phyloP scores from a whole-genome alignment of 2,888 invertebrate species.

The Rotaria magnacalcarata region DNA sequence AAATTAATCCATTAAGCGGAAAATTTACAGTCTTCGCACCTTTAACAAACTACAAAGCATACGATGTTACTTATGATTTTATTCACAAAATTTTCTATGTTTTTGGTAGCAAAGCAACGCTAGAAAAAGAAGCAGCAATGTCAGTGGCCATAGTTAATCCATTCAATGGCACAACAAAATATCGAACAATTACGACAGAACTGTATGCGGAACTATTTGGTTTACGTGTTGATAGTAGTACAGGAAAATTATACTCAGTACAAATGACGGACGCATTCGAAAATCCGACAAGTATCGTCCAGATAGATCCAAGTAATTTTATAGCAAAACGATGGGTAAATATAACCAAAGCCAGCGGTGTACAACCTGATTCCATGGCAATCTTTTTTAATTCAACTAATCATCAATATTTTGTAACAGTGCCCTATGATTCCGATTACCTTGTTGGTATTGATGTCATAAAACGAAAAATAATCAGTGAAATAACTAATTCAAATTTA shows the following conservation, averaged over 20 bases:
- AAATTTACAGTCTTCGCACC: not conserved
- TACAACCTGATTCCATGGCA: slow-evolving; percentile 19
- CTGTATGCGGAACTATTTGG: not conserved
- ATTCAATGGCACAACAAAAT: not conserved
- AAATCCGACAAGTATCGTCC: not conserved
- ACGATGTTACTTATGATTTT: slow-evolving; percentile 24
- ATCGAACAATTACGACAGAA: slow-evolving; percentile 21
- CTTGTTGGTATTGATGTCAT: not conserved
- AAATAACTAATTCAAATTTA: not conserved
- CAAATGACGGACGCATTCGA: not conserved
- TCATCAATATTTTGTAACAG: slow-evolving; percentile 21
- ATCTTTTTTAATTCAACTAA: slow-evolving; percentile 8
- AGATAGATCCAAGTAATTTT: not conserved
- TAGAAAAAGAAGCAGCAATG: not conserved
- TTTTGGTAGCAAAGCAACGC: not conserved
- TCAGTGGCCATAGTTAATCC: slow-evolving; percentile 1
- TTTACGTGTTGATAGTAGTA: slow-evolving; percentile 24
- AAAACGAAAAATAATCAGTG: slow-evolving; percentile 5
- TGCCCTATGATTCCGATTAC: slow-evolving; percentile 13
- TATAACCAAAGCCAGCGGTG: slow-evolving; percentile 15
- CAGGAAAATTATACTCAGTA: slow-evolving; percentile 20
- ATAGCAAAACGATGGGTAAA: slow-evolving; percentile 13
- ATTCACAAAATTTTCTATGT: slow-evolving; percentile 19
- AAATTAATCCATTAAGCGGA: not conserved
- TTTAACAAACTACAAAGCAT: slow-evolving; percentile 20